Conservation (phyloP, 64 coral and sea anemone species). For the Hydrozoanthus tunicans region DNA sequence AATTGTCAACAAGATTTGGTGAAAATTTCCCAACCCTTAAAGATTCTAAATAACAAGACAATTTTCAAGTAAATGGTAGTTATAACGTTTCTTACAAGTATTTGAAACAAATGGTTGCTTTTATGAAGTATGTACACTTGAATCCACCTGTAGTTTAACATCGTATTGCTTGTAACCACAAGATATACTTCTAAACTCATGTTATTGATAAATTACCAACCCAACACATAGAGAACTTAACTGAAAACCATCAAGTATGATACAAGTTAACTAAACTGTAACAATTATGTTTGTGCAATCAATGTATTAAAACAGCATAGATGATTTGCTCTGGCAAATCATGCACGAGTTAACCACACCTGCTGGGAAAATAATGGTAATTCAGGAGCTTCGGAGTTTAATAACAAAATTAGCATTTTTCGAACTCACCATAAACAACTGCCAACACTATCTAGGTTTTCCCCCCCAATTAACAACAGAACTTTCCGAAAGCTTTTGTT, state of each 20-base stretch:
- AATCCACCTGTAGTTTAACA: no score
- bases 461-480: no score
- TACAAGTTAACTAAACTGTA: neutral
- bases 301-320: neutral
- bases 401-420: neutral
- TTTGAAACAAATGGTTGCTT: no score
- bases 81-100: no score
- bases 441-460: no score
- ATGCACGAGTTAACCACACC: slow-evolving; percentile 1
- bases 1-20: neutral
- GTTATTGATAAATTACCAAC: no score
- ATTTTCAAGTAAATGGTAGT: neutral
- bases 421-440: neutral
- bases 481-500: neutral
- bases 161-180: neutral
- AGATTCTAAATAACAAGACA: neutral
- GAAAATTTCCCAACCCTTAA: neutral
- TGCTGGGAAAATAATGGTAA: neutral
- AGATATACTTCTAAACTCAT: neutral
- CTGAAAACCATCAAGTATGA: no score
- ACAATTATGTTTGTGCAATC: neutral
- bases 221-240: no score
- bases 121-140: no score
- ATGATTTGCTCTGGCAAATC: neutral
- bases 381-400: neutral